Percentiles rank a stretch among this genome's conserved stretches.
phyloP scores from a whole-genome alignment of 2,888 invertebrate species.

The Graphium colonna region DNA sequence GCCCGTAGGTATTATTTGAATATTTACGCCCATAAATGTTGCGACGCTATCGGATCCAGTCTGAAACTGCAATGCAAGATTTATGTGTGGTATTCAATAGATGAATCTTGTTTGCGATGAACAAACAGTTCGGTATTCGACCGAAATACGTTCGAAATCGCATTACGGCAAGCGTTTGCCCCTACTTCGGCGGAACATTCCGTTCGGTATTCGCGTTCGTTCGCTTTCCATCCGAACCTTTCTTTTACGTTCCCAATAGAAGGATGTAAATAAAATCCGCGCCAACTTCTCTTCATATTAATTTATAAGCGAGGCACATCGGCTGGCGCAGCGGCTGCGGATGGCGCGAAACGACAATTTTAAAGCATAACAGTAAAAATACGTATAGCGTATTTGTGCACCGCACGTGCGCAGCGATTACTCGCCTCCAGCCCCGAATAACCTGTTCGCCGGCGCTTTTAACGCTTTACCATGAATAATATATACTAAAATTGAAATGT shows the following conservation, averaged over 20 bases:
- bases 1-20: conserved; percentile 52
- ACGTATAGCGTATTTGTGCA: conserved; percentile 59
- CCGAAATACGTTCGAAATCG: conserved; percentile 26
- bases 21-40: conserved; percentile 47
- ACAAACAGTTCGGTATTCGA: conserved; percentile 28
- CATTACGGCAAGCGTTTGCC: conserved; percentile 42
- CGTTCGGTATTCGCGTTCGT: conserved; percentile 38
- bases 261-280: conserved; percentile 55
- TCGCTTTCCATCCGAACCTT: neutral
- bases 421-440: conserved; percentile 59
- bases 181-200: conserved; percentile 34
- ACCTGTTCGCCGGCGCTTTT: conserved; percentile 72
- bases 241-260: neutral
- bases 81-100: conserved; percentile 48
- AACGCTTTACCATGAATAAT: conserved; percentile 80
- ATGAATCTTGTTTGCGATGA: conserved; percentile 42
- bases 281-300: conserved; percentile 57
- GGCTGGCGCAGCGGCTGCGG: conserved; percentile 59
- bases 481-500: conserved; percentile 79
- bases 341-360: conserved; percentile 76
- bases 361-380: conserved; percentile 75
- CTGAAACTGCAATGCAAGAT: conserved; percentile 43
- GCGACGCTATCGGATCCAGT: conserved; percentile 45
- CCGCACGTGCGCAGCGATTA: conserved; percentile 71
- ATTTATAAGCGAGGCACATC: conserved; percentile 71